Evolutionary conservation across 2,888 invertebrate species (phyloP).

Genomic region (Synergus umbraculus): DNA sequence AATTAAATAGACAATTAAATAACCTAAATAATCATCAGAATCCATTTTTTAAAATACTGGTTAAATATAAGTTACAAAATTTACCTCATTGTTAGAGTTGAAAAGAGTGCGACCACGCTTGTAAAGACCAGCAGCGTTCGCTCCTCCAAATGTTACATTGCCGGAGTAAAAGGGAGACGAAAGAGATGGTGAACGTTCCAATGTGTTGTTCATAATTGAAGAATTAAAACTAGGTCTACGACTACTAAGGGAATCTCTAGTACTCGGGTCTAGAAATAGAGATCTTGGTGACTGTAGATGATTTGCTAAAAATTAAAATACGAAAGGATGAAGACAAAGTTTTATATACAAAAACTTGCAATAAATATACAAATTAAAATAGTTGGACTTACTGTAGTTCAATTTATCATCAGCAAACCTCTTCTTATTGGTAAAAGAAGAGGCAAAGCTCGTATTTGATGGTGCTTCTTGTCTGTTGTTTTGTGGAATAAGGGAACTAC

Average conservation of each 20-base stretch:
- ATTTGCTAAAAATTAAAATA: constrained; percentile 63
- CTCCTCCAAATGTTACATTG: constrained; percentile 87
- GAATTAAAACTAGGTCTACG: constrained; percentile 79
- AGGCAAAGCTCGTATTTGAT: constrained; percentile 61
- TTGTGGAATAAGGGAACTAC: constrained; percentile 79
- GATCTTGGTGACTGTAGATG: constrained; percentile 74
- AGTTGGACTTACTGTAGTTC: constrained; percentile 65
- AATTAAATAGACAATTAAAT: background rate
- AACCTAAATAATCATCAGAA: background rate
- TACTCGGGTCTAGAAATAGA: constrained; percentile 74
- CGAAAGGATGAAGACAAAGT: background rate
- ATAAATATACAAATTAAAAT: background rate
- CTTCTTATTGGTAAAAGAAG: constrained; percentile 66
- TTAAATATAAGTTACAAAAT: background rate
- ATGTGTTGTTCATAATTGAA: constrained; percentile 77
- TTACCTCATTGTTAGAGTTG: constrained; percentile 65
- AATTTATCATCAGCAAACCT: constrained; percentile 70
- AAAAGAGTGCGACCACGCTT: constrained; percentile 65
- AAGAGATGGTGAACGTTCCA: constrained; percentile 75
- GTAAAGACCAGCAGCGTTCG: constrained; percentile 76
- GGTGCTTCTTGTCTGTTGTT: constrained; percentile 72
- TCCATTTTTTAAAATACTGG: background rate
- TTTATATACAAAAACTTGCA: background rate
- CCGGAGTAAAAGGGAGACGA: constrained; percentile 88
- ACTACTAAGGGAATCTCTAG: constrained; percentile 78